Conservation (phyloP, 2,797 vertebrate species). For the Basileuterus tristriatus region DNA sequence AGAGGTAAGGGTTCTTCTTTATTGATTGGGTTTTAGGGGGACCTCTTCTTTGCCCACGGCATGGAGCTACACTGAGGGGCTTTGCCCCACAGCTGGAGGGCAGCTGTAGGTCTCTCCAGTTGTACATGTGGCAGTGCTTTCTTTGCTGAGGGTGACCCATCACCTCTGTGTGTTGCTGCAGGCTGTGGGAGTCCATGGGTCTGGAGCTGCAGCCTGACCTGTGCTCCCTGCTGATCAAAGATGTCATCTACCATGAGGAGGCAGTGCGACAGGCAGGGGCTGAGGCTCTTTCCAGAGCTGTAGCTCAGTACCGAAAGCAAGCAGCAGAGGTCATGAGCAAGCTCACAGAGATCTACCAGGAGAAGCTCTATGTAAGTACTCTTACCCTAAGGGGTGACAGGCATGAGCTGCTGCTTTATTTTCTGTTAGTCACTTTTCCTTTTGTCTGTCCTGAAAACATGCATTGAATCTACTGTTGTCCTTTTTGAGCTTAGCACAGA, state of each 20-base stretch:
- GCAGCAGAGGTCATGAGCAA: slow-evolving; percentile 86
- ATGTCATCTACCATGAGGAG: slow-evolving; percentile 92
- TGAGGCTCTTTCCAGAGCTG: slow-evolving; percentile 89
- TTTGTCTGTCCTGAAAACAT: not conserved
- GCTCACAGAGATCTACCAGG: slow-evolving; percentile 93
- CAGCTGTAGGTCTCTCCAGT: not conserved
- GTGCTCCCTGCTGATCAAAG: slow-evolving; percentile 90
- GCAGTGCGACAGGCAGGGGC: slow-evolving; percentile 89
- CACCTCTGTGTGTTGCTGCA: slow-evolving; percentile 41
- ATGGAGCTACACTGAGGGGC: not conserved
- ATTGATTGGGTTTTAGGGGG: not conserved
- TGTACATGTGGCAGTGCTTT: not conserved
- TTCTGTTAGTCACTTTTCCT: not conserved
- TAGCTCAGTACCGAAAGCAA: slow-evolving; percentile 87
- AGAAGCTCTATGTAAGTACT: slow-evolving; percentile 93
- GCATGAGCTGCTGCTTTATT: not conserved
- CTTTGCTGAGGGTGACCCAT: not conserved
- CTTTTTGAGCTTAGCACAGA: not conserved
- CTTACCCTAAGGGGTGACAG: not conserved
- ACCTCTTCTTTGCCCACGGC: not conserved
- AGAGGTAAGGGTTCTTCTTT: slow-evolving; percentile 79
- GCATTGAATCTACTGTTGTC: not conserved
- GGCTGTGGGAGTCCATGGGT: slow-evolving; percentile 90
- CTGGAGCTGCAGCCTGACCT: slow-evolving; percentile 90
- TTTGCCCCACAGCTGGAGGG: not conserved